These are phyloP conservation scores for Balearica regulorum DNA, from an alignment of 2,797 vertebrate species.

Conservation along the genomic window DNA sequence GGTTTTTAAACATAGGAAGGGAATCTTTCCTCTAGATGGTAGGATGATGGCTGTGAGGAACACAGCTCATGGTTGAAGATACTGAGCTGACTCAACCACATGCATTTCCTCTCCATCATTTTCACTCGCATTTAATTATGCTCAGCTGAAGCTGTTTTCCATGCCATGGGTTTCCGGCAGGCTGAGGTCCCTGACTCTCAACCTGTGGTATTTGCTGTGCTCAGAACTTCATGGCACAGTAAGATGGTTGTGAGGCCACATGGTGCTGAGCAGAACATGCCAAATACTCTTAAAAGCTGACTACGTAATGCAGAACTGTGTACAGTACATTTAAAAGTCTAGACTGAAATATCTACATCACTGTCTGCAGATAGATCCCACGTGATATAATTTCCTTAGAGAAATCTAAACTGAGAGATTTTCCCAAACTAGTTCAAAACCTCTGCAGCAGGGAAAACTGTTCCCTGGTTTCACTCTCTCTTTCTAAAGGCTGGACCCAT, in stretches of 20 bases:
- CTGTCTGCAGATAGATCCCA: background rate
- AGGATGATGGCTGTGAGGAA: background rate
- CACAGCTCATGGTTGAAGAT: background rate
- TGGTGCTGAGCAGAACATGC: background rate
- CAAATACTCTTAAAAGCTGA: background rate
- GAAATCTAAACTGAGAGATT: background rate
- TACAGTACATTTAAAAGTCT: background rate
- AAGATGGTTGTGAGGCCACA: background rate
- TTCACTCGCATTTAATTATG: background rate
- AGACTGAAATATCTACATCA: background rate
- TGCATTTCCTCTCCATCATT: background rate
- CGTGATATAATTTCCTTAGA: background rate
- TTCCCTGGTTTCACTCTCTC: background rate
- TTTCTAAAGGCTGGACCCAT: background rate
- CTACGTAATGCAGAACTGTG: background rate
- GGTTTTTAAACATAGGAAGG: background rate
- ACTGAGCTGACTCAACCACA: background rate
- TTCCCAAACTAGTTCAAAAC: background rate
- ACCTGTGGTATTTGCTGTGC: background rate
- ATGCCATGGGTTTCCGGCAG: background rate
- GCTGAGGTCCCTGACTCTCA: background rate
- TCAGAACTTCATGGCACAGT: background rate
- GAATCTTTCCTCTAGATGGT: background rate
- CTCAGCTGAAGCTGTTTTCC: background rate
- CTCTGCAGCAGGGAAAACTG: background rate